Evolutionary conservation across 2,113 vertebrate genomes (phyloP), one percentile per base, ranked within the genome.

Genomic region (Delphinapterus leucas): DNA sequence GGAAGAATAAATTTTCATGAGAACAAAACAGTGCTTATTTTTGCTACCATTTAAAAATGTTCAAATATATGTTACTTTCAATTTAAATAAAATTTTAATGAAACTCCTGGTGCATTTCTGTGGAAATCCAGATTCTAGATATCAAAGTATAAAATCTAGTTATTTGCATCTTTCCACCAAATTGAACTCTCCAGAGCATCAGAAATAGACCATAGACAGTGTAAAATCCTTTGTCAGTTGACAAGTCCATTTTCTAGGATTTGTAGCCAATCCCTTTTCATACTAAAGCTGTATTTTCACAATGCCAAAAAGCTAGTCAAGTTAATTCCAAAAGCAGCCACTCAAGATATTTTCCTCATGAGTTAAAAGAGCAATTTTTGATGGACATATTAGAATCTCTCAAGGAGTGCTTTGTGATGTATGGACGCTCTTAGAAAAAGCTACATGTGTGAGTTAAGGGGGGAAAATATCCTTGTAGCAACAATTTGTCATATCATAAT

Each of bases 401-500:
- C 89, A 87, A 7, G 44, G 31, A 88, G 77, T 9, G 31, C 3
- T 89, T 83, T 80, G 38, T 90, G 31, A 76, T 88, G 28, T 55
- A 38, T 38, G 53, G 33, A 93, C 21, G 76, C 18, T 2, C 14
- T 85, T 89, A 73, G 63, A 80, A 90, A 81, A 90, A 88, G 31
- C 33, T 91, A 25, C 26, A 6, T 33, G 7, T 93, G 26, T 95
- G 71, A 81, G 26, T 79, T 95, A 97, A 81, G 31, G 88, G 96
- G 96, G 95, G 96, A 98, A 98, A 98, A 97, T 97, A 98, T 98
- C 93, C 88, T 91, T 93, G 38, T 93, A 96, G 82, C 92, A 95
- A 97, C 88, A 98, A 98, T 98, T 98, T 73, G 98, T 98, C 98
- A 98, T 94, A 96, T 97, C 96, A 97, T 92, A 79, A 86, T 97